Evolutionary conservation across 2,113 vertebrate genomes (phyloP), one percentile per base, ranked within the genome.

Genomic region (Nipponia nippon): DNA sequence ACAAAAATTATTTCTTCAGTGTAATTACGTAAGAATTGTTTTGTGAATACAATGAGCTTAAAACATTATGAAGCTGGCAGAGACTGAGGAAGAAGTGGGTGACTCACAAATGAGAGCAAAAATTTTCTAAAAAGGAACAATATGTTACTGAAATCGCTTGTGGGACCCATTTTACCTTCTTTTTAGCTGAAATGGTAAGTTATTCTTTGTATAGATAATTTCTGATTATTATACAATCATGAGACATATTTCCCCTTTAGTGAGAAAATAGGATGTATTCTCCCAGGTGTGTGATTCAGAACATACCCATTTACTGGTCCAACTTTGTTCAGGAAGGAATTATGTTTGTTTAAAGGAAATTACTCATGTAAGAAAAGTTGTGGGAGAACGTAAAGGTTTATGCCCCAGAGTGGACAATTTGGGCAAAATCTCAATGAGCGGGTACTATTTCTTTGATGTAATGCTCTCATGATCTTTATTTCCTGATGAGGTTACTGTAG

Each of bases 301-400:
- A 47, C 16, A 84, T 59, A 75, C 6, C 7, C 6, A 0, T 36
- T 36, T 62, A 80, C n/a, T 42, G 34, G 26, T 67, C 21, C 62
- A 88, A 17, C 10, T 94, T 85, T 73, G 58, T 46, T 77, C 16
- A 34, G 21, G 62, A 91, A 71, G 21, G 6, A 50, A 44, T 70
- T 70, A 26, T 6, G 13, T 80, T 94, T 70, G 75, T 92, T 91
- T 89, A 91, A 94, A 96, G 69, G 75, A 92, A 83, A 66, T 83
- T 88, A 81, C 62, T 92, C 32, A 84, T 59, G 42, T 59, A 72
- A 62, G 56, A 80, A 87, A 87, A 66, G 30, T 21, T 92, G 44
- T 89, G 49, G 36, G 22, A 82, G 34, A 84, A n/a, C 36, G 22
- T 23, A 56, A 46, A 70, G 1, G 4, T 62, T 91, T 80, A 89